Base-by-base conservation (phyloP, 2,888 invertebrate genomes). In the Calliphora vomitoria region DNA sequence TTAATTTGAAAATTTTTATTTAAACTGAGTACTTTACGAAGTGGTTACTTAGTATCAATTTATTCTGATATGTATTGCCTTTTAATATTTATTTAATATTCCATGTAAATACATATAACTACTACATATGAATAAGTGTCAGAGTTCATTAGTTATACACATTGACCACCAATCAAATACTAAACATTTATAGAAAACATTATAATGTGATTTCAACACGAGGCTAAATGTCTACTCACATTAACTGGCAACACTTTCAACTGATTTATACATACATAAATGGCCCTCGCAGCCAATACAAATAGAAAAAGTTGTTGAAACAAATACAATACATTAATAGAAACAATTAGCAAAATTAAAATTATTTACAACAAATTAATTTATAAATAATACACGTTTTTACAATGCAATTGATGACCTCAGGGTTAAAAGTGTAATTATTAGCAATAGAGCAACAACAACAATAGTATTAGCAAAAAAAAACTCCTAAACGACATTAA, bases 341-440 rank as follows among this genome's bases (percentile, higher is more conserved):
- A 71, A 84, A 47, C 64, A 66, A 72, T 84, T 79, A 66, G 53
- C 55, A 47, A 41, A 84, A 78, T 79, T 13, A 35, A 58, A 82
- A 58, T 55, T 72, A 71, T 66, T 72, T 66, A 18, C 55, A 72
- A 53, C n/a, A 72, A 66, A 79, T 72, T 58, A 66, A 74, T 66
- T 66, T 60, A 58, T 66, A 66, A 79, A 84, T 72, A 78, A 84
- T 38, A 47, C 11, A 58, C 18, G 11, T 25, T 75, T 72, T 31
- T 60, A 69, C 50, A 68, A 79, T 44, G 50, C 58, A 64, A 58
- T 69, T 71, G 18, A 60, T 53, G 78, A 55, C 79, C 85, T 13
- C 20, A 25, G 75, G 84, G 74, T 62, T 82, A 53, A 68, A 75
- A 71, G 55, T 75, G 69, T 82, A 82, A 85, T 82, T 68, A 31